A percentile compares a stretch with the other conserved stretches of the same genome.
These are phyloP conservation scores for Platalea minor DNA, from an alignment of 2,797 vertebrate genomes.

Conservation along the genomic window DNA sequence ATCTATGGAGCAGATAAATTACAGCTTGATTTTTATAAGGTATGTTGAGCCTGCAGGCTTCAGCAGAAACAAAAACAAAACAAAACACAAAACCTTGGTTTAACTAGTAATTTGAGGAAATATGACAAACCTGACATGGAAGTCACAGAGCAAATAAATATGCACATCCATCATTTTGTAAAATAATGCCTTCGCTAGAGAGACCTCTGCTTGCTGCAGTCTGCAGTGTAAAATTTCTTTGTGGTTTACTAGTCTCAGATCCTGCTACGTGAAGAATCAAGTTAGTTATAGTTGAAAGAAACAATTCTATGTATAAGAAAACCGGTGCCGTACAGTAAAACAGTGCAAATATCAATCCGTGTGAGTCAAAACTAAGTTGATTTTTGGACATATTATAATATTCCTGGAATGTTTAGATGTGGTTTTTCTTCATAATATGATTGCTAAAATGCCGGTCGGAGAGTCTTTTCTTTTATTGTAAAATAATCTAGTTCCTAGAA, in stretches of 20 bases:
- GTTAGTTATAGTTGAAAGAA: not conserved
- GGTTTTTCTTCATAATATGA: not conserved
- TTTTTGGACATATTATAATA: not conserved
- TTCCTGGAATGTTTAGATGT: not conserved
- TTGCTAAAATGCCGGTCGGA: not conserved
- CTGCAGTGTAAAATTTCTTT: not conserved
- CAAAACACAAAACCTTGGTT: slow-evolving; percentile 46
- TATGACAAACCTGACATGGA: slow-evolving; percentile 62
- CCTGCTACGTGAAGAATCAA: not conserved
- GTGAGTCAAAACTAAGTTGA: not conserved
- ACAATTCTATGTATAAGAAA: not conserved
- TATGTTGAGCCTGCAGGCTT: slow-evolving; percentile 57
- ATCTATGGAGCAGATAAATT: slow-evolving; percentile 71
- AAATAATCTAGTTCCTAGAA: slow-evolving; percentile 20
- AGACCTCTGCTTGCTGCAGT: slow-evolving; percentile 42
- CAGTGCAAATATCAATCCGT: not conserved
- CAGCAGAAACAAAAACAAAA: slow-evolving; percentile 42
- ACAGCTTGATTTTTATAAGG: slow-evolving; percentile 63
- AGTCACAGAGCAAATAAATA: slow-evolving; percentile 70
- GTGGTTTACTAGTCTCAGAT: not conserved
- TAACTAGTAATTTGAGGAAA: slow-evolving; percentile 68
- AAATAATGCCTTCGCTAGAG: slow-evolving; percentile 35
- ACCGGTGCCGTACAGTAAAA: not conserved
- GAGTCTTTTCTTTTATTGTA: not conserved
- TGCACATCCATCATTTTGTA: slow-evolving; percentile 62